Percentiles rank a stretch among this genome's conserved stretches.
Conservation (phyloP, 1,140 invertebrate genomes). For the Lysiphlebus fabarum region DNA sequence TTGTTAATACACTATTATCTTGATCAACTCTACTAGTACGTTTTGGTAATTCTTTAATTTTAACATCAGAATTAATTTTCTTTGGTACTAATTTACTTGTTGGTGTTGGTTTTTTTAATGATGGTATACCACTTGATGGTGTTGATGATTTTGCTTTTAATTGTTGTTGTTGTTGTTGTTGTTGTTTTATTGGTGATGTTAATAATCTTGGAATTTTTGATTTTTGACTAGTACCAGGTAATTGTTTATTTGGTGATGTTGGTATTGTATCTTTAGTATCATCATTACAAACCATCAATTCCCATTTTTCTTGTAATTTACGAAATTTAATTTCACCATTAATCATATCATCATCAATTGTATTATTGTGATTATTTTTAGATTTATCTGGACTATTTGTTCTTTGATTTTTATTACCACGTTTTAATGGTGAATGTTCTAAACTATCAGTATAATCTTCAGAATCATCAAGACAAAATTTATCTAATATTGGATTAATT, state of each 20-base stretch:
- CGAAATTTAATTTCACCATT: conserved; percentile 63
- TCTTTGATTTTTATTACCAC: conserved; percentile 33
- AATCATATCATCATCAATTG: conserved; percentile 46
- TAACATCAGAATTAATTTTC: conserved; percentile 36
- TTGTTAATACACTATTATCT: conserved; percentile 43
- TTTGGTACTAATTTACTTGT: conserved; percentile 27
- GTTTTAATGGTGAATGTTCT: conserved; percentile 57
- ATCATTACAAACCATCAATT: conserved; percentile 65
- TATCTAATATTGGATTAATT: conserved; percentile 68
- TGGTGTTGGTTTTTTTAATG: conserved; percentile 40
- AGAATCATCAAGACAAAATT: conserved; percentile 64
- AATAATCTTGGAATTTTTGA: conserved; percentile 72
- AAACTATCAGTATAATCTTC: conserved; percentile 74
- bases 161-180: conserved; percentile 45
- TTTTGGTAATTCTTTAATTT: conserved; percentile 37
- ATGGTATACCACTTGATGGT: conserved; percentile 42
- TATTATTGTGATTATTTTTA: conserved; percentile 18
- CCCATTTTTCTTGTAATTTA: conserved; percentile 82
- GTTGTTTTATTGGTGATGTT: conserved; percentile 61
- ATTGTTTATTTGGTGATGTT: conserved; percentile 49
- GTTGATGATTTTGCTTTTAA: conserved; percentile 38
- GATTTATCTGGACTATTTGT: conserved; percentile 17
- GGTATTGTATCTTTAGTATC: conserved; percentile 35
- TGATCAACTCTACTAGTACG: conserved; percentile 62
- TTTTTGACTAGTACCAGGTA: conserved; percentile 45